Evolutionary conservation across 2,888 invertebrate species (phyloP).

Genomic region (Hyalella azteca): DNA sequence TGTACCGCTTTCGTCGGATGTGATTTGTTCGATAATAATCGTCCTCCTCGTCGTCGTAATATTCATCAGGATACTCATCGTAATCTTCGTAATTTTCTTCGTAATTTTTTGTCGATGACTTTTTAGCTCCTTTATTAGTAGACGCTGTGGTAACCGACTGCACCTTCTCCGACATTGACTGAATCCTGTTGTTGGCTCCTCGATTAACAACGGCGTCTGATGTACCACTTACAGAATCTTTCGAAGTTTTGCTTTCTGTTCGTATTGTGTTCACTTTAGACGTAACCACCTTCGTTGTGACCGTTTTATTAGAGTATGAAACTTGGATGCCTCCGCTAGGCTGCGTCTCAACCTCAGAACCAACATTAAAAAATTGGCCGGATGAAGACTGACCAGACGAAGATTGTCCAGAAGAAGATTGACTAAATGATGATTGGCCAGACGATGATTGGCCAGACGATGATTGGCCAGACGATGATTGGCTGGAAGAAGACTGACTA

Average conservation of each 20-base stretch:
- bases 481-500: background rate
- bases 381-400: background rate
- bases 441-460: background rate
- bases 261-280: slow-evolving; percentile 9
- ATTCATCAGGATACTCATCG: slow-evolving; percentile 21
- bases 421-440: background rate
- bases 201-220: background rate
- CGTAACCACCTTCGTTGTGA: background rate
- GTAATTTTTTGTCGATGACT: background rate
- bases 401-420: background rate
- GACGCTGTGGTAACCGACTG: background rate
- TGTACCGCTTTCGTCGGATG: background rate
- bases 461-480: background rate
- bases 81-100: slow-evolving; percentile 9
- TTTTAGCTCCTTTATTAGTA: background rate
- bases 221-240: background rate
- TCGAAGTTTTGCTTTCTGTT: slow-evolving; percentile 20
- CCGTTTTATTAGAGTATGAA: background rate
- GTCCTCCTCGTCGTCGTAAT: background rate
- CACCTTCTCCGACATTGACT: background rate
- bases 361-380: background rate
- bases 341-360: background rate
- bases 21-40: background rate
- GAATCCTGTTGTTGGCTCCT: background rate
- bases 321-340: background rate